These are phyloP conservation scores for Parapsyche elsis DNA, from an alignment of 1,140 invertebrate species.

Conservation along the genomic window DNA sequence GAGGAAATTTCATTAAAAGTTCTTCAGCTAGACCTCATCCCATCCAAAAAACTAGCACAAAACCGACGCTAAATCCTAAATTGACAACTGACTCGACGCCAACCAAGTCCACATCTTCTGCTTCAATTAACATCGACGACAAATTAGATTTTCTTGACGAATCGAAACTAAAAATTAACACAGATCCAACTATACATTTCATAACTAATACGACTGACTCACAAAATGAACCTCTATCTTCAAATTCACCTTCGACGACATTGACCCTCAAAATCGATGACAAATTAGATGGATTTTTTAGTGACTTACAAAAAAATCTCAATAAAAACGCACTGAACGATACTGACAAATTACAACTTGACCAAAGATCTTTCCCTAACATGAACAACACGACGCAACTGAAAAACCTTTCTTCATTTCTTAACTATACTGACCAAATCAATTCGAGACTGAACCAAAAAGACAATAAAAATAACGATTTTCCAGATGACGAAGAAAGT, in stretches of 20 bases:
- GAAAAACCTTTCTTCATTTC: constrained; percentile 5
- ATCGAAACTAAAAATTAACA: background rate
- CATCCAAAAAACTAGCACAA: constrained; percentile 27
- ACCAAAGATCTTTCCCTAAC: constrained; percentile 35
- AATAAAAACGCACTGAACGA: background rate
- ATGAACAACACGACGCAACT: background rate
- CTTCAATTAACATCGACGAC: constrained; percentile 62
- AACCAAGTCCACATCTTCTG: constrained; percentile 41
- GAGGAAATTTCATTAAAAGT: constrained; percentile 45
- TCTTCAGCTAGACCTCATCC: constrained; percentile 45
- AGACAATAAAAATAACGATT: background rate
- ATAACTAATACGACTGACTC: constrained; percentile 59
- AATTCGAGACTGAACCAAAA: background rate
- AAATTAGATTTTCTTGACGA: constrained; percentile 67
- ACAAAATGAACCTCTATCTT: background rate
- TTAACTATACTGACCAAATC: background rate
- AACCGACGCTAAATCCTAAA: constrained; percentile 55
- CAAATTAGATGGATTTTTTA: background rate
- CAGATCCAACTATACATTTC: background rate
- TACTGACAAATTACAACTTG: background rate
- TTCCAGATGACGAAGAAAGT: background rate
- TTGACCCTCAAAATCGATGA: background rate
- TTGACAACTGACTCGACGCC: constrained; percentile 49
- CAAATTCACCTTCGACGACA: background rate
- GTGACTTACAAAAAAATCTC: background rate